Evolutionary conservation across 2,797 vertebrate genomes (phyloP), one percentile per base, ranked within the genome.

Genomic region (Enteromius fasciolatus): DNA sequence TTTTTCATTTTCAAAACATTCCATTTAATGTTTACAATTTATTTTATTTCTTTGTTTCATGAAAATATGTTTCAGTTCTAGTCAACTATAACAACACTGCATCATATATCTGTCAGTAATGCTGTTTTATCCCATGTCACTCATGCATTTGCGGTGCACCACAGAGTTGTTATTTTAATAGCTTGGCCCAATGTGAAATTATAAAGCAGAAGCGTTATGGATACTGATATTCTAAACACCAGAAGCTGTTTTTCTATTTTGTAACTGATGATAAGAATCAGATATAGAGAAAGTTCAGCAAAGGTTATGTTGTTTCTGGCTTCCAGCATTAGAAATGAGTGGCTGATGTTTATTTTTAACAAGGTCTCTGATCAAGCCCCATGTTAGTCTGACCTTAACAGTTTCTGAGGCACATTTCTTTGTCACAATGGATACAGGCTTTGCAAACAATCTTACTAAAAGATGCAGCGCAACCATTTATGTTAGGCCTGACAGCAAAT

Each of bases 261-360:
- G 36, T 76, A 41, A 59, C 73, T 59, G 59, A 76, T 76, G 33
- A 18, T 76, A 44, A 76, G 52, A 76, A n/a, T 41, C 73, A 25
- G 54, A 59, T 41, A 76, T 41, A n/a, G 36, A 76, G 73, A 61
- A 76, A 76, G 54, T 76, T 76, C 73, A 61, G 54, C 31, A 76
- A 76, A 41, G 36, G 54, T 59, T 59, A 44, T 61, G 73, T 61
- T 76, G 36, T 61, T 41, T 76, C 36, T 76, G 54, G 54, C 54
- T 76, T 76, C 54, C 73, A 76, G 54, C 14, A 3, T 41, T 76
- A 11, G 15, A 76, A 76, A 61, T 25, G 33, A 76, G 54, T 76
- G 54, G 54, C 36, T 61, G 54, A 44, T 76, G 54, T 76, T 76
- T 76, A 76, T 76, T 76, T 59, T 76, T 76, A 76, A 76, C 54